phyloP scores from a whole-genome alignment of 1,140 invertebrate genomes.

The Pseudomyrmex cubaensis region DNA sequence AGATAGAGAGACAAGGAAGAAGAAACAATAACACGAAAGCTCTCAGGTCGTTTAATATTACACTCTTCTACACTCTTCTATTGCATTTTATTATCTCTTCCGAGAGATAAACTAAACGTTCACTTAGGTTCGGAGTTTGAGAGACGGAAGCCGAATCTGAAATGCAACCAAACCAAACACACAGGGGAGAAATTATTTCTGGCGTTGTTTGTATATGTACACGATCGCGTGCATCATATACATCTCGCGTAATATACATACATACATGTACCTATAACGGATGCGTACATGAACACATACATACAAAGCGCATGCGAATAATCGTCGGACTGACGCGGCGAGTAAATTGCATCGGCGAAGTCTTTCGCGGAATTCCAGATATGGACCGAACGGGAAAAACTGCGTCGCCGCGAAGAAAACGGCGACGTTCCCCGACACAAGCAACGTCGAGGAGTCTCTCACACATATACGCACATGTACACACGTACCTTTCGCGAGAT shows the following conservation, averaged over 20 bases:
- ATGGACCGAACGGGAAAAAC: neutral
- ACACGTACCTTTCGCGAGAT: constrained; percentile 41
- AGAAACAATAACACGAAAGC: neutral
- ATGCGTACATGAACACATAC: neutral
- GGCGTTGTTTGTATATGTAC: neutral
- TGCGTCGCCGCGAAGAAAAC: neutral
- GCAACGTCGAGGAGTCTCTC: neutral
- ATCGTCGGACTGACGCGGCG: neutral
- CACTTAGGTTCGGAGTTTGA: no score
- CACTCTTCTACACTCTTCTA: neutral
- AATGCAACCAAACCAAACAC: constrained; percentile 6
- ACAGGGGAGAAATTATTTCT: constrained; percentile 28
- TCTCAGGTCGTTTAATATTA: no score
- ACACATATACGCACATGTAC: no score
- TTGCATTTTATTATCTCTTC: neutral
- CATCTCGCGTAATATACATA: no score
- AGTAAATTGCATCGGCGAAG: neutral
- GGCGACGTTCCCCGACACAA: no score
- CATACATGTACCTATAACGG: no score
- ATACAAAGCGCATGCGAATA: neutral
- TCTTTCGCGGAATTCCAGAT: constrained; percentile 31
- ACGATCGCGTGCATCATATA: no score
- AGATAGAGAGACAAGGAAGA: neutral
- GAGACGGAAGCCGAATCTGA: neutral
- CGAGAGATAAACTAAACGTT: neutral